A percentile compares a stretch with the other conserved stretches of the same genome.
These are phyloP conservation scores for Melanostoma mellinum DNA, from an alignment of 2,888 invertebrate species.

Conservation along the genomic window DNA sequence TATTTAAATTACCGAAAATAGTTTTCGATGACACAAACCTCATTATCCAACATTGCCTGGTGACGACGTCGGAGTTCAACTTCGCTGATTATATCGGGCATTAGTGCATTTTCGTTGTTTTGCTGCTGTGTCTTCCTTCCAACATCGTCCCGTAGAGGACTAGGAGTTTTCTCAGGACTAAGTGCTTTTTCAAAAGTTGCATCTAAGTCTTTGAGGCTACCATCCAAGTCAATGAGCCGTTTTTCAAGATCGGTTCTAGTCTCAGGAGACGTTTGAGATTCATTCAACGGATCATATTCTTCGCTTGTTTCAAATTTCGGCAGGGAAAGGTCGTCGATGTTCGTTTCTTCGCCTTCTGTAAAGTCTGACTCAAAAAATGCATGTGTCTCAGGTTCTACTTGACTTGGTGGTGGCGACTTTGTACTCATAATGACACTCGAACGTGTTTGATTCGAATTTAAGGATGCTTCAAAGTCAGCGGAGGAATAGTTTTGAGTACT, in stretches of 20 bases:
- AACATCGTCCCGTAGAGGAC: slow-evolving; percentile 39
- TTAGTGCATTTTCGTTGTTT: slow-evolving; percentile 68
- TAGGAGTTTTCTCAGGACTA: slow-evolving; percentile 62
- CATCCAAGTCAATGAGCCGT: slow-evolving; percentile 74
- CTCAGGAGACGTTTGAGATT: slow-evolving; percentile 17
- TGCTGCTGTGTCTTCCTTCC: slow-evolving; percentile 19
- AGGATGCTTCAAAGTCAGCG: slow-evolving; percentile 27
- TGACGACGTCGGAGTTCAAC: slow-evolving; percentile 85
- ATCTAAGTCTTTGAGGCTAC: slow-evolving; percentile 74
- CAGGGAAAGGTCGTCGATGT: slow-evolving; percentile 77
- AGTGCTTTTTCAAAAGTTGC: slow-evolving; percentile 72
- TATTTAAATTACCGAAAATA: too few relatives aligned
- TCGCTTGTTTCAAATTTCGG: slow-evolving; percentile 77
- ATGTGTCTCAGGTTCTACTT: slow-evolving; percentile 35
- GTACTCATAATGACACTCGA: slow-evolving; percentile 54
- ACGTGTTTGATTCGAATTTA: slow-evolving; percentile 42
- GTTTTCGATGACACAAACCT: slow-evolving; percentile 81
- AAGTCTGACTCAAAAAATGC: slow-evolving; percentile 74
- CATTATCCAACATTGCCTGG: slow-evolving; percentile 86
- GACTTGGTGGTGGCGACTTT: slow-evolving; percentile 10
- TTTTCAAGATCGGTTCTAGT: slow-evolving; percentile 72
- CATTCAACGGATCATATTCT: slow-evolving; percentile 53
- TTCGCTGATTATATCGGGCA: slow-evolving; percentile 82
- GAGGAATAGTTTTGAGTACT: slow-evolving; percentile 44
- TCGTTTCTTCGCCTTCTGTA: slow-evolving; percentile 74